Evolutionary conservation across 2,797 vertebrate species (phyloP).

Genomic region (Anguilla marmorata): DNA sequence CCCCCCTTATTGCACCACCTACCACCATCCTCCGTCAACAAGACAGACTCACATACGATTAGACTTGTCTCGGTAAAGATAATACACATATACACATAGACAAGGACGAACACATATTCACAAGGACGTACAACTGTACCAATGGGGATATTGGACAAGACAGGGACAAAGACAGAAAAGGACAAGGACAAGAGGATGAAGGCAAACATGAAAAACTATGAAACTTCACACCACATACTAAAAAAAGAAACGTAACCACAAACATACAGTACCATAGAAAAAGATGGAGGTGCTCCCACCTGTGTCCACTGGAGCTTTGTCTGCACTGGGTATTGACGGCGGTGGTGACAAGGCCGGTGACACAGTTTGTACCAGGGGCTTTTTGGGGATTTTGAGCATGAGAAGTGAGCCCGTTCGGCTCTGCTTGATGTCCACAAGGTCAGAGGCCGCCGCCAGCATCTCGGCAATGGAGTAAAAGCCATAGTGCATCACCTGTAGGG

Average conservation of each 20-base stretch:
- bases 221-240: not conserved
- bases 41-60: too few species aligned
- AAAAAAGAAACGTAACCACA: not conserved
- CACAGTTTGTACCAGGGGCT: not conserved
- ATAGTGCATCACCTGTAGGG: slow-evolving; percentile 70
- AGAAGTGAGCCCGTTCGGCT: slow-evolving; percentile 78
- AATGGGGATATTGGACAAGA: too few species aligned
- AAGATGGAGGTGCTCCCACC: slow-evolving; percentile 17
- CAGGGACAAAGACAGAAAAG: too few species aligned
- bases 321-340: not conserved
- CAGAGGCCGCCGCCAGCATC: slow-evolving; percentile 72
- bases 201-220: too few species aligned
- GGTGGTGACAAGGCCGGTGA: not conserved
- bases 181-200: too few species aligned
- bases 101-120: too few species aligned
- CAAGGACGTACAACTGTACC: too few species aligned
- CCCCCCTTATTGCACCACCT: too few species aligned
- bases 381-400: slow-evolving; percentile 60
- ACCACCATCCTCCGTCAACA: too few species aligned
- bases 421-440: slow-evolving; percentile 75
- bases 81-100: too few species aligned
- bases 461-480: slow-evolving; percentile 83
- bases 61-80: too few species aligned
- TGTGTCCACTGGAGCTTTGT: not conserved
- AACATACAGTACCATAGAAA: not conserved